Evolutionary conservation across 2,888 invertebrate genomes (phyloP).

Genomic region (Stenodema calcarata): DNA sequence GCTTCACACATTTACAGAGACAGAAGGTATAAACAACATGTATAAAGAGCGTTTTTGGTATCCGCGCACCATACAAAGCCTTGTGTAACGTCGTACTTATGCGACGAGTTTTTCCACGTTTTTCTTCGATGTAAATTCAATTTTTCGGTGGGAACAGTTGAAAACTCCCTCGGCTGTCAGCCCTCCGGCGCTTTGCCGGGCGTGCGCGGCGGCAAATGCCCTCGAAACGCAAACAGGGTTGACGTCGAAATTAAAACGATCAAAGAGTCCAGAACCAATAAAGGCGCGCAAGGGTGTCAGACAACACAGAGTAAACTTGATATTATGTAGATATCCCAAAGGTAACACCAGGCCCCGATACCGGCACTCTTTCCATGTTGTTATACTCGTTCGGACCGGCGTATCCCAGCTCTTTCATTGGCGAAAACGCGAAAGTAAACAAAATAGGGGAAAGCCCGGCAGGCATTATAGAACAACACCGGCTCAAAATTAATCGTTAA

Average conservation of each 20-base stretch:
- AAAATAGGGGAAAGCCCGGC: background rate
- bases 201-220: background rate
- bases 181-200: background rate
- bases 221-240: background rate
- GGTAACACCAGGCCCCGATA: background rate
- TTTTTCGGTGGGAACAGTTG: background rate
- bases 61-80: background rate
- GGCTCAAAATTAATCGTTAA: background rate
- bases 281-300: background rate
- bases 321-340: background rate
- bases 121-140: background rate
- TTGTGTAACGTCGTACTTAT: background rate
- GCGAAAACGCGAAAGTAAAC: background rate
- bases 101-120: background rate
- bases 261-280: slow-evolving; percentile 2
- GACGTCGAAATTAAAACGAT: background rate
- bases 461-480: background rate
- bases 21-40: too few species aligned
- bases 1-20: too few species aligned
- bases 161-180: background rate
- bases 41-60: too few species aligned
- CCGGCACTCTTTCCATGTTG: background rate
- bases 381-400: background rate
- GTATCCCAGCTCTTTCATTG: background rate
- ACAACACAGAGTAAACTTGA: background rate